Evolutionary conservation across 2,797 vertebrate species (phyloP), one percentile per base, ranked within the genome.

Genomic region (Rhynchotus rufescens): DNA sequence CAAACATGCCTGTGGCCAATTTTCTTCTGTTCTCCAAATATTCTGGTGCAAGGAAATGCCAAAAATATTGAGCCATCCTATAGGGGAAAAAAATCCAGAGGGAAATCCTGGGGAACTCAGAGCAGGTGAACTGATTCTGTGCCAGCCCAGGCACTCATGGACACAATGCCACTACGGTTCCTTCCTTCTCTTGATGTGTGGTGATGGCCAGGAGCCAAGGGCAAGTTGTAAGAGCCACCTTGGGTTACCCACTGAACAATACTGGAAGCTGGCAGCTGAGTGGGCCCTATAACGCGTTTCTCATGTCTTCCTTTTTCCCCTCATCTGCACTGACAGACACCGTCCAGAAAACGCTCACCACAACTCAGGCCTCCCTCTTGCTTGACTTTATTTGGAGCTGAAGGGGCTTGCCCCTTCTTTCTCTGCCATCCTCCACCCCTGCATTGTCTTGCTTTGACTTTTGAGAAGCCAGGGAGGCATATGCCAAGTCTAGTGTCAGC

Each of bases 401-500:
- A 7, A 36, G 68, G 9, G 81, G 2, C 15, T 79, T 8, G 15
- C 68, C 15, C 25, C 59, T 84, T 7, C 30, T n/a, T 15, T 66
- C 10, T 22, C 32, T 72, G 23, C 12, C 47, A 60, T 34, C 20
- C 15, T 61, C 30, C 74, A 40, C 7, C 44, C 21, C 6, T 17
- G 6, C 4, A 7, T 60, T 56, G 79, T 44, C 20, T 10, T 66
- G 15, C 32, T 83, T 19, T 72, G 38, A 51, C 75, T 65, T 42
- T 11, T 54, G 40, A 59, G n/a, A 84, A 92, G 49, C 52, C 15
- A 76, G 61, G 52, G 45, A 77, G 26, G 15, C 92, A 2, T 51
- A 73, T 54, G 28, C 88, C 94, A 94, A 54, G 56, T 83, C 84
- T 57, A 78, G 44, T 66, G 57, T 92, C 97, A 94, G 92, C 56